Base-by-base conservation (phyloP, 2,888 invertebrate species). In the Andrena praecox region DNA sequence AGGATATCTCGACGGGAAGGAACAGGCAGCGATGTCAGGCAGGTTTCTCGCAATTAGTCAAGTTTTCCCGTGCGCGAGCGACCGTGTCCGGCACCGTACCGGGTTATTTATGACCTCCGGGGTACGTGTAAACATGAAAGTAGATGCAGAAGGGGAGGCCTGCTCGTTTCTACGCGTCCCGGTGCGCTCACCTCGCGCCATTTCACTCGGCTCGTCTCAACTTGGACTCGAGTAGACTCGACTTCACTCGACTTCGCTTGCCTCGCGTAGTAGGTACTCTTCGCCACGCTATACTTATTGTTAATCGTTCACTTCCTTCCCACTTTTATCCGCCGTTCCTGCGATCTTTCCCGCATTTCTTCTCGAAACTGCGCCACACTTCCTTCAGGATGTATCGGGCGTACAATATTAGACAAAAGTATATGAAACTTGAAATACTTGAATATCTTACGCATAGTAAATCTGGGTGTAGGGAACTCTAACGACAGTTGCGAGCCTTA, bases 11-110 rank as follows among this genome's bases (percentile, higher is more conserved):
- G 80, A 70, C 77, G 84, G 82, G 83, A 88, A 88, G 88, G 84
- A 88, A 84, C 81, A 79, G 84, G 87, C 78, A 80, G 68, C 85
- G 82, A 82, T 77, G 85, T 86, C 88, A 73, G 85, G 82, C 77
- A 82, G 85, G 85, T 88, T 88, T 85, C 88, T 89, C 86, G 87
- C 87, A 87, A 89, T 89, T 89, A 86, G 88, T 86, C 86, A 85
- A 87, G 84, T 88, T 87, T 86, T 84, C 86, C 82, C 69, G 80
- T 84, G 77, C 81, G 73, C 83, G 68, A 73, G 74, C 74, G 74
- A 77, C 75, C 82, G 77, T 82, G 85, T 87, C 87, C 80, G 80
- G 83, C 80, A 78, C 83, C 78, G 80, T 72, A 62, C 73, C 59
- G 70, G 79, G 72, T 84, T 88, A 88, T 88, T 88, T 88, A 86